Evolutionary conservation across 2,888 invertebrate genomes (phyloP).

Genomic region (Pollenia angustigena): DNA sequence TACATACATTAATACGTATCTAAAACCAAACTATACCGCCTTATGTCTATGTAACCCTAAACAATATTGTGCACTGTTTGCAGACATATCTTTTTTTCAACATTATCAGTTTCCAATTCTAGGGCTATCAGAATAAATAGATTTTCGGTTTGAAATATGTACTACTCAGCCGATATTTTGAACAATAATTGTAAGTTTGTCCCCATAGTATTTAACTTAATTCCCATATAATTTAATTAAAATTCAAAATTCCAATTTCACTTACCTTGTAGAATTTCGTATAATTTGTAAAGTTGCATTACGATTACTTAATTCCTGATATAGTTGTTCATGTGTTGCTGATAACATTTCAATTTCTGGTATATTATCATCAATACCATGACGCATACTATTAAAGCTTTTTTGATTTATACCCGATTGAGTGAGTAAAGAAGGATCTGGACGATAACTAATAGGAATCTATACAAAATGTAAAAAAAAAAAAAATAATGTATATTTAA

Average conservation of each 20-base stretch:
- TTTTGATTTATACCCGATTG: conserved; percentile 75
- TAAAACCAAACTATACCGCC: too few species aligned
- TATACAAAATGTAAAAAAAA: conserved; percentile 56
- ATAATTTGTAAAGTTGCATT: conserved; percentile 83
- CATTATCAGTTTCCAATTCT: too few species aligned
- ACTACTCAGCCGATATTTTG: too few species aligned
- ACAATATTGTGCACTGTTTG: too few species aligned
- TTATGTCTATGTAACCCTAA: too few species aligned
- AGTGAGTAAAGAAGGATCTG: conserved; percentile 77
- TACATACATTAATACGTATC: too few species aligned
- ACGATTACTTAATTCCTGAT: conserved; percentile 83
- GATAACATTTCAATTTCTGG: conserved; percentile 82
- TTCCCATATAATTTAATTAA: background rate
- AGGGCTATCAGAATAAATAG: too few species aligned
- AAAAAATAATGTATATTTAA: background rate
- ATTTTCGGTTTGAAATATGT: too few species aligned
- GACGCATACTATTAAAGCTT: conserved; percentile 78
- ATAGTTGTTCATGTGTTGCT: conserved; percentile 82
- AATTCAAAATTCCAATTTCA: background rate
- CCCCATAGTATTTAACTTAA: too few species aligned
- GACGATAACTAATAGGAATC: conserved; percentile 80
- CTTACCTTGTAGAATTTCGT: conserved; percentile 82
- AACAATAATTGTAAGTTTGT: too few species aligned
- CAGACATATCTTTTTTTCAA: too few species aligned
- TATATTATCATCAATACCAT: conserved; percentile 79